Conservation (phyloP, 2,888 invertebrate genomes). For the Drosophila helvetica region DNA sequence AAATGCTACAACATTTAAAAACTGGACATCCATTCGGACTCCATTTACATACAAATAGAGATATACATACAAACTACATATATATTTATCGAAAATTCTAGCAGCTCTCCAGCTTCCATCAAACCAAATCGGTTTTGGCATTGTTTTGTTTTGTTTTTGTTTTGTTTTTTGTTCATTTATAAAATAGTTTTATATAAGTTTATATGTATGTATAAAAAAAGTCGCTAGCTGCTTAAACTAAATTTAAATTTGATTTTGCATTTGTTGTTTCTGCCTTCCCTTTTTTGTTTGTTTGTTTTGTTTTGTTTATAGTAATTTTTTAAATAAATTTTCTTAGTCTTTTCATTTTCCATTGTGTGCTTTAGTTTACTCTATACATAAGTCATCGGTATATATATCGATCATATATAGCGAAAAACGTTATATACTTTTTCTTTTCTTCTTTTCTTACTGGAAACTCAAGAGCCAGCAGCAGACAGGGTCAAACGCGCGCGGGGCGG, state of each 20-base stretch:
- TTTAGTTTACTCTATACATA: constrained; percentile 74
- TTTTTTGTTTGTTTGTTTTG: constrained; percentile 29
- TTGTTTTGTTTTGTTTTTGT: constrained; percentile 20
- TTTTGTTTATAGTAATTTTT: constrained; percentile 57
- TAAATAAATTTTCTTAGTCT: constrained; percentile 78
- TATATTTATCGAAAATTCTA: constrained; percentile 65
- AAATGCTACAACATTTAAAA: constrained; percentile 80
- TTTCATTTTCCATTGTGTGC: constrained; percentile 80
- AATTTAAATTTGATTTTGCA: constrained; percentile 61
- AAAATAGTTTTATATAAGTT: constrained; percentile 56
- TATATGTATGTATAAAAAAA: constrained; percentile 52
- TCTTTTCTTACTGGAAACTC: constrained; percentile 47
- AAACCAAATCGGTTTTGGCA: constrained; percentile 69
- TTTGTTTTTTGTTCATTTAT: constrained; percentile 20
- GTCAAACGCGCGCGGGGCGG: constrained; percentile 1
- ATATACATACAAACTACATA: constrained; percentile 25
- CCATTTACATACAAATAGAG: constrained; percentile 10
- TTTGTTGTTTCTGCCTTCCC: constrained; percentile 23
- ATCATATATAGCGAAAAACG: constrained; percentile 68
- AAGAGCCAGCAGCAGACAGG: constrained; percentile 26
- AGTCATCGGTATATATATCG: constrained; percentile 53
- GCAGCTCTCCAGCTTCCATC: constrained; percentile 55
- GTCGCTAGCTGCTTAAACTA: constrained; percentile 52
- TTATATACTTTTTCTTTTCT: constrained; percentile 66
- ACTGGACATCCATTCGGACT: constrained; percentile 50